Conservation (phyloP, 2,888 invertebrate species). For the Hipparchia sbordonii region DNA sequence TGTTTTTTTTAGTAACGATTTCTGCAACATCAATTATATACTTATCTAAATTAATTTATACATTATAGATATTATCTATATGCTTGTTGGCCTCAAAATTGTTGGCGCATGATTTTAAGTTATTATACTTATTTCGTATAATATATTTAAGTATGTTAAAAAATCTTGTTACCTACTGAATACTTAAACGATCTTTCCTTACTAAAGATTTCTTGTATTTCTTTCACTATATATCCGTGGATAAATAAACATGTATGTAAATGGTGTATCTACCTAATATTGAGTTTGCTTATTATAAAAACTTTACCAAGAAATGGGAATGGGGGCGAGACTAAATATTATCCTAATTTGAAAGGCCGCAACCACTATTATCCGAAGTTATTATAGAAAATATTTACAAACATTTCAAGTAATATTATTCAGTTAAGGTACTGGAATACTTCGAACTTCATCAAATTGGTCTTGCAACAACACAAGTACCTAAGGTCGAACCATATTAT, state of each 20-base stretch:
- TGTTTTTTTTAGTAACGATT: too few relatives aligned
- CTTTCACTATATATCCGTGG: too few relatives aligned
- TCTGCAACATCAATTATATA: too few relatives aligned
- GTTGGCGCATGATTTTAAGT: too few relatives aligned
- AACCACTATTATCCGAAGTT: slow-evolving; percentile 18
- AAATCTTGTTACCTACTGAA: neutral
- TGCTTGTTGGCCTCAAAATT: too few relatives aligned
- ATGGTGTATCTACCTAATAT: neutral
- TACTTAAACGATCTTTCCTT: neutral
- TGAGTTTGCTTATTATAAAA: neutral
- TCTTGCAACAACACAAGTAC: neutral
- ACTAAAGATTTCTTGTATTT: neutral
- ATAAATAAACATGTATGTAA: neutral
- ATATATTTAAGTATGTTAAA: neutral
- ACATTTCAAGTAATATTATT: slow-evolving; percentile 23
- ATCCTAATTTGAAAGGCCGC: slow-evolving; percentile 30
- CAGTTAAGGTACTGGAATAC: slow-evolving; percentile 20
- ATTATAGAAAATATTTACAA: slow-evolving; percentile 33
- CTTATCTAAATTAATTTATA: too few relatives aligned
- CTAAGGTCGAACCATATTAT: neutral
- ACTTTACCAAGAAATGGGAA: neutral
- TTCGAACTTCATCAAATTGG: slow-evolving; percentile 5
- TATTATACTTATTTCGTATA: neutral
- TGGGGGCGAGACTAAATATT: slow-evolving; percentile 17
- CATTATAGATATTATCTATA: too few relatives aligned